These are phyloP conservation scores for Lepidocyrtoides sp. DNA, from an alignment of 2,888 invertebrate species.

Conservation along the genomic window DNA sequence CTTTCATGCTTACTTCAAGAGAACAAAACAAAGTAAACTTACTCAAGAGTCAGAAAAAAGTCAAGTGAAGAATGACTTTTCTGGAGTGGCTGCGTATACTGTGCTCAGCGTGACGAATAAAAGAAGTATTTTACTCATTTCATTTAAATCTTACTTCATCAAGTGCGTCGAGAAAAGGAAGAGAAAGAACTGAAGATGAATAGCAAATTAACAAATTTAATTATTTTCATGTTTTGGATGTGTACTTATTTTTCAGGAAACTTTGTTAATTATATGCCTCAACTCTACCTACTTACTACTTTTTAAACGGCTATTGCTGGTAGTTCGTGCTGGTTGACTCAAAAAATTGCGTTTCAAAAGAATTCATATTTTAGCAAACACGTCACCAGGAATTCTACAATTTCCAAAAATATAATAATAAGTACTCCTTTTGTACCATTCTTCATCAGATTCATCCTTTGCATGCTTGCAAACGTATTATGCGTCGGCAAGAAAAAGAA, in stretches of 20 bases:
- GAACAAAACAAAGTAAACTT: not conserved
- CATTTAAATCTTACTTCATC: constrained; percentile 31
- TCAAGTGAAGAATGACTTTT: not conserved
- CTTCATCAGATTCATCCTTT: no score
- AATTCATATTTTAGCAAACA: not conserved
- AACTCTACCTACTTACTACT: not conserved
- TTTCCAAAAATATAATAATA: not conserved
- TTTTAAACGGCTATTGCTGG: not conserved
- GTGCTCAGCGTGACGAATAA: not conserved
- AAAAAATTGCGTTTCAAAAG: not conserved
- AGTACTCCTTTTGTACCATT: not conserved
- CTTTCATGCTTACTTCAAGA: not conserved
- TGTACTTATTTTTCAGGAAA: constrained; percentile 20
- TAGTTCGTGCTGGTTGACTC: no score
- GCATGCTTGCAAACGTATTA: no score
- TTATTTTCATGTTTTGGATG: constrained; percentile 61
- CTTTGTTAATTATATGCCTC: constrained; percentile 48
- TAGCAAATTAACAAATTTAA: constrained; percentile 75
- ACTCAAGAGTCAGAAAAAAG: not conserved
- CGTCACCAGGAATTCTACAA: not conserved
- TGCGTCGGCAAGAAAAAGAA: not conserved
- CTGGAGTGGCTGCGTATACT: no score
- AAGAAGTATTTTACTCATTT: not conserved
- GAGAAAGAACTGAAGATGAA: constrained; percentile 25
- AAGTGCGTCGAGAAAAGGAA: not conserved